Conservation (phyloP, 1,140 invertebrate genomes). For the Apis dorsata region DNA sequence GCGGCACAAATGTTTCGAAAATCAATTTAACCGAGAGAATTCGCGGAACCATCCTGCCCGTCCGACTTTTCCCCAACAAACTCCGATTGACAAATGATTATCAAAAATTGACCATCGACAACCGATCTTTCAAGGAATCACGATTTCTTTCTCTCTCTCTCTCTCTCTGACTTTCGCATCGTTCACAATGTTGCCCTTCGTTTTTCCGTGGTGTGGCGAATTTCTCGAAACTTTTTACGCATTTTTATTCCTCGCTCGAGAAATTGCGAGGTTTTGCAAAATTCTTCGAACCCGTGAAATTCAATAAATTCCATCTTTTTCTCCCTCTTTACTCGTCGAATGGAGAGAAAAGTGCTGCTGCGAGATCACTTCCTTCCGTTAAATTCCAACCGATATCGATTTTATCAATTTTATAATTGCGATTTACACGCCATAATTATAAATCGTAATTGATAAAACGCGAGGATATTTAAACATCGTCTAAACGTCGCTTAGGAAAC, state of each 20-base stretch:
- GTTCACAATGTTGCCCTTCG: not conserved
- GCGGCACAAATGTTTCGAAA: not conserved
- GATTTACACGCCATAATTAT: no score
- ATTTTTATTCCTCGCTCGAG: not conserved
- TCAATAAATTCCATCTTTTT: not conserved
- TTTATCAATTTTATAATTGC: not conserved
- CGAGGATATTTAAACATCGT: not conserved
- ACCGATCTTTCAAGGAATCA: not conserved
- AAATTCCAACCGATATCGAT: not conserved
- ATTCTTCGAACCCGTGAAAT: not conserved
- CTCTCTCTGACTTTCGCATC: not conserved
- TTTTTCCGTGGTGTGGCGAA: not conserved
- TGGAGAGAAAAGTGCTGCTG: not conserved
- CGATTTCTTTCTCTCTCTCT: not conserved
- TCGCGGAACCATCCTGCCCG: no score
- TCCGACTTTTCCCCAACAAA: not conserved
- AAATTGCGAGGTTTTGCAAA: not conserved
- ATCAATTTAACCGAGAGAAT: not conserved
- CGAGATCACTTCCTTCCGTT: not conserved
- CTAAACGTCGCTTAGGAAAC: no score
- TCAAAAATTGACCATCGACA: not conserved
- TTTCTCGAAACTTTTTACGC: not conserved
- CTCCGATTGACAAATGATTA: conserved; percentile 17
- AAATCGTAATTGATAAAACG: no score
- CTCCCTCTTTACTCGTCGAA: no score